Conservation (phyloP, 2,797 vertebrate species). For the Poeciliopsis gracilis region DNA sequence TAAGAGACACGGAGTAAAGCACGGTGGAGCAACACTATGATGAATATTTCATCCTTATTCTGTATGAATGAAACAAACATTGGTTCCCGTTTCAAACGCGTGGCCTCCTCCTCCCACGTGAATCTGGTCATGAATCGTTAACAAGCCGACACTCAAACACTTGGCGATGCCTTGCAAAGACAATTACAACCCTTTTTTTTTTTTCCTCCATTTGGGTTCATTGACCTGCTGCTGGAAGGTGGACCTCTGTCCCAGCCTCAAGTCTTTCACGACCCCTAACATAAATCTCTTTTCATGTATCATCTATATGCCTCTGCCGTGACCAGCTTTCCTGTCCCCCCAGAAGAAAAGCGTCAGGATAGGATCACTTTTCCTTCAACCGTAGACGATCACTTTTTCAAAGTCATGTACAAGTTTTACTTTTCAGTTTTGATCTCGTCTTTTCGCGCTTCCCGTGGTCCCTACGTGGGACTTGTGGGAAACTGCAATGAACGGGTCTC, state of each 20-base stretch:
- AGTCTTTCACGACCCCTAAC: neutral
- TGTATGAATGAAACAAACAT: constrained; percentile 74
- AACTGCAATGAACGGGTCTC: neutral
- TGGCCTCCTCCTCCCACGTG: constrained; percentile 37
- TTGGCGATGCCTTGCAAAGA: neutral
- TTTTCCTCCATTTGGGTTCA: neutral
- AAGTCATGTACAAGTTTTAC: neutral
- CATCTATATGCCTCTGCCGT: neutral
- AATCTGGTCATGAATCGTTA: constrained; percentile 45
- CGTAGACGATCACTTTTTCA: no score
- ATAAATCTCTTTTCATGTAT: neutral
- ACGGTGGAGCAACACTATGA: constrained; percentile 48
- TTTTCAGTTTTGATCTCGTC: neutral
- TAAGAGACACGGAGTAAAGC: constrained; percentile 40
- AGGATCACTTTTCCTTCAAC: no score
- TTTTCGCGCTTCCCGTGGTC: neutral
- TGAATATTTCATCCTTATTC: constrained; percentile 74
- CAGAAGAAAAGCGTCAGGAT: neutral
- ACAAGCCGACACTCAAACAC: neutral
- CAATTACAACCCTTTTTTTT: neutral
- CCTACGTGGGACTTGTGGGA: neutral
- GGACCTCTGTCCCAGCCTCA: neutral
- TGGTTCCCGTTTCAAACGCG: constrained; percentile 46
- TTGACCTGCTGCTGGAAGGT: neutral
- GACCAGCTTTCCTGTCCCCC: neutral